These are phyloP conservation scores for Palythoa grandiflora DNA, from an alignment of 92 coral and sea anemone species.

Conservation along the genomic window DNA sequence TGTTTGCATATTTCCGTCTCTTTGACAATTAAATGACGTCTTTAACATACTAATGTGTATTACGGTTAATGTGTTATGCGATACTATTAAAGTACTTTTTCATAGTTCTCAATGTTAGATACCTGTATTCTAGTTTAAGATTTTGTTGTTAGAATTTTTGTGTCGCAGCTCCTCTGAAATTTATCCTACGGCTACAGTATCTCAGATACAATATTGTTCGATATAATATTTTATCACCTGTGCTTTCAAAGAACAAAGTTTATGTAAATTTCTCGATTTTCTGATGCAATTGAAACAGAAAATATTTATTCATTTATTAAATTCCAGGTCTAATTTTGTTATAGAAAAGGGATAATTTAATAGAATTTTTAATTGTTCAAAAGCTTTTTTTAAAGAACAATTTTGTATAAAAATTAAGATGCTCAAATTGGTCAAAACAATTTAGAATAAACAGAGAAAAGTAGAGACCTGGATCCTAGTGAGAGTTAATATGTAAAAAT, in stretches of 20 bases:
- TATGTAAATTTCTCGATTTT: slow-evolving; percentile 18
- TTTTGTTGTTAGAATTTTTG: too few relatives aligned
- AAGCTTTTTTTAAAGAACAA: too few relatives aligned
- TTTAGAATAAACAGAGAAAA: too few relatives aligned
- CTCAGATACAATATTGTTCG: background rate
- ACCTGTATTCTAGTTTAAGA: too few relatives aligned
- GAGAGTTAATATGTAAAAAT: too few relatives aligned
- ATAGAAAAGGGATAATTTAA: too few relatives aligned
- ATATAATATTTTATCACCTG: background rate
- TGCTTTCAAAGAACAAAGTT: slow-evolving; percentile 17
- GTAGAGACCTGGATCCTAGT: too few relatives aligned
- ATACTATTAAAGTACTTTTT: too few relatives aligned
- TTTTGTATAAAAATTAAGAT: too few relatives aligned
- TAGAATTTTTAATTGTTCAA: too few relatives aligned
- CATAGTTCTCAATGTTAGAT: background rate
- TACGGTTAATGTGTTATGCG: too few relatives aligned
- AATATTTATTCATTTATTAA: background rate
- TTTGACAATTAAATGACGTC: slow-evolving; percentile 16
- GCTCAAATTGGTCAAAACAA: too few relatives aligned
- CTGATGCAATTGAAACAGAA: background rate
- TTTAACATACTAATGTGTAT: background rate
- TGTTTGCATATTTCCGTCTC: background rate
- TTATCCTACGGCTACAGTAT: background rate
- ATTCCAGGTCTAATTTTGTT: background rate
- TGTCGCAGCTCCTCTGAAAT: background rate